A percentile compares a stretch with the other conserved stretches of the same genome.
These are phyloP conservation scores for Cyclargus thomasi DNA, from an alignment of 1,140 invertebrate genomes.

Conservation along the genomic window DNA sequence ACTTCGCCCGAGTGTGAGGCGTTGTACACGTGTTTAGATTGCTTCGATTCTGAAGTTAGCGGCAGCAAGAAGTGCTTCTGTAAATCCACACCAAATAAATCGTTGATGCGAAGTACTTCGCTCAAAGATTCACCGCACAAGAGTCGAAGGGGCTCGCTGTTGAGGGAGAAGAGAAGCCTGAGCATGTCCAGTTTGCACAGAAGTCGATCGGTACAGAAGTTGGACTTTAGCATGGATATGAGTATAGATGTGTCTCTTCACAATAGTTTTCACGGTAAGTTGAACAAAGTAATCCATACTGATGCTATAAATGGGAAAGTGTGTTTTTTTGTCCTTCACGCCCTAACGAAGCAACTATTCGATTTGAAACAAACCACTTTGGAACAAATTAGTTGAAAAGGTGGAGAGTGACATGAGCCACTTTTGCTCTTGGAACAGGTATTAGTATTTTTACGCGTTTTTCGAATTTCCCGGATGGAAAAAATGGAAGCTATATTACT, in stretches of 20 bases:
- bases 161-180: slow-evolving; percentile 51
- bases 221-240: slow-evolving; percentile 72
- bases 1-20: slow-evolving; percentile 60
- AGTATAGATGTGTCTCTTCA: slow-evolving; percentile 63
- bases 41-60: slow-evolving; percentile 37
- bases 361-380: too few species aligned
- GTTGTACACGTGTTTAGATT: slow-evolving; percentile 57
- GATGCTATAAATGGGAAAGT: too few species aligned
- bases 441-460: too few species aligned
- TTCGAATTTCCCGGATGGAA: too few species aligned
- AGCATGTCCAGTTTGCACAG: slow-evolving; percentile 62
- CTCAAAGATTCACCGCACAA: slow-evolving; percentile 53
- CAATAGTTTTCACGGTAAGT: slow-evolving; percentile 49
- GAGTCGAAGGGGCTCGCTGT: slow-evolving; percentile 40
- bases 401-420: too few species aligned
- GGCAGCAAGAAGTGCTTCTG: slow-evolving; percentile 47
- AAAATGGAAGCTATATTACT: too few species aligned
- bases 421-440: too few species aligned
- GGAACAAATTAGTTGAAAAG: too few species aligned
- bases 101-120: slow-evolving; percentile 49
- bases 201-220: slow-evolving; percentile 61
- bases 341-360: too few species aligned
- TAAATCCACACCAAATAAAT: slow-evolving; percentile 49
- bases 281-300: neutral
- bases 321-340: too few species aligned